Base-by-base conservation (phyloP, 2,888 invertebrate genomes). In the Augiades crinisus region DNA sequence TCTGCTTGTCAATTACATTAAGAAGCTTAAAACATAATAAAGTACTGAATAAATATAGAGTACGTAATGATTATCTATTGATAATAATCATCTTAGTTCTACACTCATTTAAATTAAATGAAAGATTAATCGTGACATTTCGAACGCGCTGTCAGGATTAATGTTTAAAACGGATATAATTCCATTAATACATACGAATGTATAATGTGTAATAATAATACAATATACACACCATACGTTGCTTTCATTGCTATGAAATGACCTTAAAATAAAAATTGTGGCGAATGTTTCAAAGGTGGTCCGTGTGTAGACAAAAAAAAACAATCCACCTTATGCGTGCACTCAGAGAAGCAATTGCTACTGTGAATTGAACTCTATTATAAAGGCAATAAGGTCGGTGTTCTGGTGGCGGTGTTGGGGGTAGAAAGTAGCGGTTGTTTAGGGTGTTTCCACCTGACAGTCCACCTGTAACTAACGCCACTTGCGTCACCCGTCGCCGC, bases 401-500 rank as follows among this genome's bases (percentile, higher is more conserved):
- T 37, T 38, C n/a, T 22, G 13, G 38, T 12, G 1, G 8, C 6
- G 19, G 16, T 21, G 5, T 33, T 22, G 41, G n/a, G 14, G 40
- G 17, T 30, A n/a, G 14, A 47, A 13, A 31, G 43, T 58, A 43
- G 40, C 34, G 17, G 52, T 30, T 59, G 56, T 62, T 69, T 74
- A 73, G 77, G 77, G 80, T 70, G 68, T 57, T 62, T 53, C 57
- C 81, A 84, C 81, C 81, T 82, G 84, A 79, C 75, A 40, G 61
- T 45, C 73, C 82, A 81, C 79, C 82, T 80, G 80, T 78, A 78
- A 41, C 62, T 78, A 78, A 44, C 62, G 74, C 70, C 78, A 81
- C 80, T 82, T 82, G 81, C 69, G 71, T 78, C 73, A 81, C 80
- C n/a, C n/a, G n/a, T n/a, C n/a, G n/a, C n/a, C n/a, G n/a, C n/a